Base-by-base conservation (phyloP, 2,888 invertebrate genomes). In the Druceiella hillmani region DNA sequence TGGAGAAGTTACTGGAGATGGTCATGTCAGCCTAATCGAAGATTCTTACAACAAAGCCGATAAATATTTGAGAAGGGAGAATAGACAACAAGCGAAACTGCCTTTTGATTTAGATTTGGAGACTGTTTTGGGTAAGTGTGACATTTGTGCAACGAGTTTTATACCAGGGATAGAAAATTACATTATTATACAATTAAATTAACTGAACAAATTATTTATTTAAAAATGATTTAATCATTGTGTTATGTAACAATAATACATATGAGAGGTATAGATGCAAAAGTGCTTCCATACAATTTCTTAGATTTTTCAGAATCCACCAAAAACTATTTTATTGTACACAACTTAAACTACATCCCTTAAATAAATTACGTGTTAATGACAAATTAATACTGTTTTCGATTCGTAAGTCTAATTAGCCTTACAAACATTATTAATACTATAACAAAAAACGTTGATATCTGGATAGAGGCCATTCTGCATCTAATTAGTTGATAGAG, bases 81-180 rank as follows among this genome's bases (percentile, higher is more conserved):
- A 73, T 14, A 64, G 64, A 41, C 52, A 61, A 29, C 57, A 59
- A 34, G 50, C 58, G 0, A 67, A 73, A 26, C 61, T 84, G 50
- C 94, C 95, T 0, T 94, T 92, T 40, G 85, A 95, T 65, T 70
- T 97, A 49, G 84, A 93, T 52, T 71, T 97, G 36, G 87, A 92
- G 51, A 79, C 87, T 55, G 91, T 97, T 1, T 73, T 95, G 51
- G 93, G 92, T 55, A 68, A 61, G 44, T 22, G 6, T 27, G 6
- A 5, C 5, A 27, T 9, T 12, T 26, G n/a, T 4, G 11, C 17
- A 11, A 12, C 11, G 14, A 13, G 12, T 40, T 40, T 38, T 13
- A 9, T 6, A 27, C 27, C 10, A 6, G 5, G n/a, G 11, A 7
- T 16, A 20, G 6, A 27, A 11, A 27, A 10, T n/a, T 14, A 11